Evolutionary conservation across 2,888 invertebrate genomes (phyloP).

Genomic region (Hirtodrosophila trivittata): DNA sequence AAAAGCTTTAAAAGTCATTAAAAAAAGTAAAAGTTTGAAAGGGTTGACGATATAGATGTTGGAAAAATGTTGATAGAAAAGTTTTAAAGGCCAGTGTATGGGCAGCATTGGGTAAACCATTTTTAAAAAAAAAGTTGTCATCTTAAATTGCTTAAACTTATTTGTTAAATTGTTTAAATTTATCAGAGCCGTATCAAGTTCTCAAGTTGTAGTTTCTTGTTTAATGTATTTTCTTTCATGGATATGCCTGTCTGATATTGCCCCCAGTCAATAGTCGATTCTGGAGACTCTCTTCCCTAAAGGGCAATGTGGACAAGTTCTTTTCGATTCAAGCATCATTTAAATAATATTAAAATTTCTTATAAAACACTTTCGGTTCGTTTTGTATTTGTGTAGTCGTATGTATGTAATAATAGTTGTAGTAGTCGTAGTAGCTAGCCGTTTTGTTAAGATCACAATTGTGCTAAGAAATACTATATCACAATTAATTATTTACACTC

Average conservation of each 20-base stretch:
- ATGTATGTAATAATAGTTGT: slow-evolving; percentile 59
- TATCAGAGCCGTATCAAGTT: too few species aligned
- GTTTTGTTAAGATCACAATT: slow-evolving; percentile 76
- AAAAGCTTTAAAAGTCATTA: slow-evolving; percentile 75
- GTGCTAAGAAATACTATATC: slow-evolving; percentile 79
- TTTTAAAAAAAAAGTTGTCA: too few species aligned
- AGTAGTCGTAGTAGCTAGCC: slow-evolving; percentile 69
- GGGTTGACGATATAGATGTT: too few species aligned
- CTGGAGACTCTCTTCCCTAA: too few species aligned
- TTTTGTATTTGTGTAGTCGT: too few species aligned
- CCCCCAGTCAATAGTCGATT: too few species aligned
- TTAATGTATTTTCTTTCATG: slow-evolving; percentile 12
- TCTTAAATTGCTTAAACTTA: slow-evolving; percentile 69
- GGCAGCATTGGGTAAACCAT: slow-evolving; percentile 38
- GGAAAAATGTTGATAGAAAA: slow-evolving; percentile 15
- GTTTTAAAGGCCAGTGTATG: slow-evolving; percentile 37
- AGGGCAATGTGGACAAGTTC: too few species aligned
- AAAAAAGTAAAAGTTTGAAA: too few species aligned
- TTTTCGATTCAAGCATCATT: too few species aligned
- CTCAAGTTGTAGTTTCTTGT: slow-evolving; percentile 16
- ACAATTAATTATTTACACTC: slow-evolving; percentile 76
- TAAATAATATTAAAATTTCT: slow-evolving; percentile 20
- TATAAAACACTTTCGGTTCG: too few species aligned
- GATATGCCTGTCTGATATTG: slow-evolving; percentile 55
- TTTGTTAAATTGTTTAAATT: too few species aligned